phyloP scores from a whole-genome alignment of 2,113 vertebrate genomes.

The Cromileptes altivelis region DNA sequence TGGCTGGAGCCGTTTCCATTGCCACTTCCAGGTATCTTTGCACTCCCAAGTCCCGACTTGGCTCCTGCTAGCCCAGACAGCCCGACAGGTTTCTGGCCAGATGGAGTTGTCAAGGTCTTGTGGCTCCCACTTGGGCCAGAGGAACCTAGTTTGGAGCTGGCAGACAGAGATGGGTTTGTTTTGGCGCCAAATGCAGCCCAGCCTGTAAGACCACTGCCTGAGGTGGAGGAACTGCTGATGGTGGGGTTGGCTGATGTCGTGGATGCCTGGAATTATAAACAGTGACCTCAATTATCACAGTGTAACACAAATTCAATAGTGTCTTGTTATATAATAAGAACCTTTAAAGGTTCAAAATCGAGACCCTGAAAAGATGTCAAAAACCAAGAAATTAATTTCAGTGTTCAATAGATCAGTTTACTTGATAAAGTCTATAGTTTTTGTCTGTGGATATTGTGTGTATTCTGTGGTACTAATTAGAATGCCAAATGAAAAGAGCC shows the following conservation, averaged over 20 bases:
- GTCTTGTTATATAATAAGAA: neutral
- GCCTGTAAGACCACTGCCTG: conserved; percentile 92
- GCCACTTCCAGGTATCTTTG: conserved; percentile 85
- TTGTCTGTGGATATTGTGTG: neutral
- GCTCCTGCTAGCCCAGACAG: conserved; percentile 89
- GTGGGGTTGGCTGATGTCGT: conserved; percentile 89
- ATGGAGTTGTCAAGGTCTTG: conserved; percentile 86
- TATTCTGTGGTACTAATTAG: neutral
- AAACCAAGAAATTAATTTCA: neutral
- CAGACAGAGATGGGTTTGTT: conserved; percentile 88
- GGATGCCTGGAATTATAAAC: conserved; percentile 82
- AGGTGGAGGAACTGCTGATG: conserved; percentile 86
- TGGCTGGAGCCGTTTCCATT: conserved; percentile 83
- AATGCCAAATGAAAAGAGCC: neutral
- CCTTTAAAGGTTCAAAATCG: neutral
- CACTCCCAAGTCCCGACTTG: conserved; percentile 87
- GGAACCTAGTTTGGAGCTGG: conserved; percentile 89
- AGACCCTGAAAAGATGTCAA: neutral
- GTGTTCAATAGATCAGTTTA: neutral
- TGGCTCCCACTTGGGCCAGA: conserved; percentile 83
- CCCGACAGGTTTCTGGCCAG: conserved; percentile 91
- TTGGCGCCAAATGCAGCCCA: conserved; percentile 98
- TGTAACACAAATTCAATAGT: neutral
- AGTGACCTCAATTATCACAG: neutral
- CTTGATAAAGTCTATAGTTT: neutral